These are phyloP conservation scores for Hyla sarda DNA, from an alignment of 2,113 vertebrate species.

Conservation along the genomic window DNA sequence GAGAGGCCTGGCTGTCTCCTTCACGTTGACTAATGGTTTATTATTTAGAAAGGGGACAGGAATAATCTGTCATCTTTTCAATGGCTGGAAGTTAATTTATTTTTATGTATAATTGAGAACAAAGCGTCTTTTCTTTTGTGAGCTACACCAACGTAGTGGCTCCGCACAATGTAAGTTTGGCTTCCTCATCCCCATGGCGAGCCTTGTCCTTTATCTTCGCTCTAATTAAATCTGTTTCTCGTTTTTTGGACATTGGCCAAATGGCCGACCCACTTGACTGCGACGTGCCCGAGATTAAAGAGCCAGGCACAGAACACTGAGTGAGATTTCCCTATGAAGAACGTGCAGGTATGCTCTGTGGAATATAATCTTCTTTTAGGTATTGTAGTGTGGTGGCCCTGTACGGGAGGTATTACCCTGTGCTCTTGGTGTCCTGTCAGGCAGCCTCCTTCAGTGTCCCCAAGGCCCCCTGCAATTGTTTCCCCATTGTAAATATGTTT, in stretches of 20 bases:
- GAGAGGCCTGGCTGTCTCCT: background rate
- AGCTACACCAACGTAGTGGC: constrained; percentile 4
- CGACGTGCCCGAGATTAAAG: background rate
- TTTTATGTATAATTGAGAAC: constrained; percentile 37
- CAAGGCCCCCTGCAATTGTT: too few relatives aligned
- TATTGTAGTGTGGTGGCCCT: too few relatives aligned
- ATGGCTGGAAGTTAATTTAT: constrained; percentile 30
- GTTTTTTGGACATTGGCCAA: constrained; percentile 29
- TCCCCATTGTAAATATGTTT: too few relatives aligned
- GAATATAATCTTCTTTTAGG: too few relatives aligned
- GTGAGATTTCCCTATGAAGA: background rate
- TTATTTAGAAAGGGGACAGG: constrained; percentile 29
- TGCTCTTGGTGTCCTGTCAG: too few relatives aligned
- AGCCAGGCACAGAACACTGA: background rate
- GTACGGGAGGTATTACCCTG: too few relatives aligned
- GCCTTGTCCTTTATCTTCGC: constrained; percentile 29
- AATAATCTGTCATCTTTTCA: constrained; percentile 36
- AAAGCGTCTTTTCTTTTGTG: constrained; percentile 43
- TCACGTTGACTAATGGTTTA: constrained; percentile 14
- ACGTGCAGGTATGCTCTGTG: background rate
- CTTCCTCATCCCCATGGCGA: constrained; percentile 9
- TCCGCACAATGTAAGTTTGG: constrained; percentile 16
- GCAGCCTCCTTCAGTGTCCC: too few relatives aligned
- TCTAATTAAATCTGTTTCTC: constrained; percentile 46
- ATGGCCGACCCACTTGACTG: constrained; percentile 21